Percentiles rank a stretch among this genome's conserved stretches.
Conservation (phyloP, 2,888 invertebrate species). For the Heliconius ismenius region DNA sequence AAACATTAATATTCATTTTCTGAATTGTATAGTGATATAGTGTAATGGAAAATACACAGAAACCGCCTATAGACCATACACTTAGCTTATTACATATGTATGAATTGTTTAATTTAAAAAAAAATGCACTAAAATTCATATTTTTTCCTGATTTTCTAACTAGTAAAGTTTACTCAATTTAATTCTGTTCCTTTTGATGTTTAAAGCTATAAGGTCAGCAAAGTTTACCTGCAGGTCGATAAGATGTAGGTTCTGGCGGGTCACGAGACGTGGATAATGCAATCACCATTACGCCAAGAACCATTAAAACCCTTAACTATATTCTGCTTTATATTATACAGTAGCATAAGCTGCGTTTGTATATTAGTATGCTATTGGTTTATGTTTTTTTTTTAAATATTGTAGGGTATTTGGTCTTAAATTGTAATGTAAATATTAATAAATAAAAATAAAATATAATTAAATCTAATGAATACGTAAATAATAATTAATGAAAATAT, state of each 20-base stretch:
- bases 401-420: background rate
- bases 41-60: conserved; percentile 18
- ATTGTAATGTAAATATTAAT: background rate
- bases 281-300: conserved; percentile 47
- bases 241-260: conserved; percentile 36
- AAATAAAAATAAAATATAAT: too few species aligned
- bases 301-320: conserved; percentile 54
- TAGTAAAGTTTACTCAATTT: conserved; percentile 30
- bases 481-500: too few species aligned
- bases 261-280: conserved; percentile 49
- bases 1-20: conserved; percentile 41
- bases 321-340: conserved; percentile 51
- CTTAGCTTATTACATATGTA: background rate
- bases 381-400: background rate
- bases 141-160: background rate
- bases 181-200: conserved; percentile 31
- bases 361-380: conserved; percentile 27
- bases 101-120: background rate
- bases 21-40: conserved; percentile 34
- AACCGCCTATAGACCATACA: background rate
- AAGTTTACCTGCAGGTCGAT: conserved; percentile 39
- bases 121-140: background rate
- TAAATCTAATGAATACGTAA: too few species aligned
- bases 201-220: conserved; percentile 37
- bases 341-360: conserved; percentile 51